phyloP scores from a whole-genome alignment of 2,797 vertebrate genomes.

The Pseudopleuronectes americanus region DNA sequence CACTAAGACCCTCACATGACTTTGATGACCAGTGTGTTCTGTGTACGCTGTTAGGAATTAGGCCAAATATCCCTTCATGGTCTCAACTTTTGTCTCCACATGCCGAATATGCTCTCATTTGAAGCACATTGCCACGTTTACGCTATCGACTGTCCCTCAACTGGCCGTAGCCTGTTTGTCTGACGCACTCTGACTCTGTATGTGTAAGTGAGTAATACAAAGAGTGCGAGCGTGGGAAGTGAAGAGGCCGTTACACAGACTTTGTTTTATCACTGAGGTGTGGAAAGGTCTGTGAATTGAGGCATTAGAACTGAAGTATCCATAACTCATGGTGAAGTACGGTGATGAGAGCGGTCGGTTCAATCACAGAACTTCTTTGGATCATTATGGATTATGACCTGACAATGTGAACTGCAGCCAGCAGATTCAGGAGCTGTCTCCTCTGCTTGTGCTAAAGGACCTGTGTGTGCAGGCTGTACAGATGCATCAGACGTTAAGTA shows the following conservation, averaged over 20 bases:
- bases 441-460: constrained; percentile 20
- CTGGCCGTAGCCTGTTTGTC: constrained; percentile 1
- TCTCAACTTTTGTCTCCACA: background rate
- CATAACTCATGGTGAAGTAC: constrained; percentile 46
- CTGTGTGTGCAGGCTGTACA: constrained; percentile 2
- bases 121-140: background rate
- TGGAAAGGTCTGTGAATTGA: constrained; percentile 48
- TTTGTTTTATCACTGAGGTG: constrained; percentile 53
- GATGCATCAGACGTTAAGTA: constrained; percentile 39
- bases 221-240: background rate
- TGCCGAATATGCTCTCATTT: constrained; percentile 6
- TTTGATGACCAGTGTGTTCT: too few species aligned
- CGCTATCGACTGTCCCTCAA: constrained; percentile 10
- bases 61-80: too few species aligned
- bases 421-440: constrained; percentile 32
- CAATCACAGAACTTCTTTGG: constrained; percentile 31
- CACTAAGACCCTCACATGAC: too few species aligned
- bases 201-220: constrained; percentile 21
- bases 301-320: constrained; percentile 39
- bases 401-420: constrained; percentile 36
- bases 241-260: constrained; percentile 28
- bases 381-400: constrained; percentile 49
- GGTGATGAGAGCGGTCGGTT: constrained; percentile 35
- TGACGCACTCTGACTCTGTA: constrained; percentile 12
- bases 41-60: too few species aligned